These are phyloP conservation scores for Fulmarus glacialis DNA, from an alignment of 2,113 vertebrate genomes.

Conservation along the genomic window DNA sequence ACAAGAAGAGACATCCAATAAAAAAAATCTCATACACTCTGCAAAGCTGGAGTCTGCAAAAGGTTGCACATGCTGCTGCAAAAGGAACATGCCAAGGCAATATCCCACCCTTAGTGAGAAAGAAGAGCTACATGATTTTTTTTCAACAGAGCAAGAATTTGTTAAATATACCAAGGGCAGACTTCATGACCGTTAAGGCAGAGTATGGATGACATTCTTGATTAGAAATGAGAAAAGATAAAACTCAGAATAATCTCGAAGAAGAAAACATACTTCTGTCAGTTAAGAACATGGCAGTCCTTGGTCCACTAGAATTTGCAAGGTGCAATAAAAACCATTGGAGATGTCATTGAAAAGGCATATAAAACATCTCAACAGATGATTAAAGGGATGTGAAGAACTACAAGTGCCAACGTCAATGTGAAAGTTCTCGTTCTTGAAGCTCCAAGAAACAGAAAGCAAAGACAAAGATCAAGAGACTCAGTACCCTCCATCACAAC, in stretches of 20 bases:
- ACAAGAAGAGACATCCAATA: not conserved
- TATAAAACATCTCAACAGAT: not conserved
- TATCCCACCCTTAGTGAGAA: not conserved
- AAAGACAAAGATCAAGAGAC: not conserved
- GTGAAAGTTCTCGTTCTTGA: not conserved
- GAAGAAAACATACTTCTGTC: not conserved
- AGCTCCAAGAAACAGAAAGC: not conserved
- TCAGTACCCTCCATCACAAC: not conserved
- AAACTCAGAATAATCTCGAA: not conserved
- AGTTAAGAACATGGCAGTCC: not conserved
- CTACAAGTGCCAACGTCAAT: not conserved
- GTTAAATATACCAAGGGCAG: not conserved
- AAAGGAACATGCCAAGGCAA: not conserved
- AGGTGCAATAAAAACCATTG: not conserved
- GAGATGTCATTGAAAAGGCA: not conserved
- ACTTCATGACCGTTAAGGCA: not conserved
- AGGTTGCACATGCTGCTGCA: not conserved
- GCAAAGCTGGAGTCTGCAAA: not conserved
- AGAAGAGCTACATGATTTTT: not conserved
- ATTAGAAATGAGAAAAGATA: not conserved
- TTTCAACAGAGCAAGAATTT: not conserved
- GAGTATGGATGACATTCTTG: not conserved
- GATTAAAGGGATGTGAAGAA: not conserved
- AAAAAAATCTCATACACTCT: not conserved
- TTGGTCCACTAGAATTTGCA: not conserved